Evolutionary conservation across 2,797 vertebrate species (phyloP).

Genomic region (Oceanodroma leucorhoa): DNA sequence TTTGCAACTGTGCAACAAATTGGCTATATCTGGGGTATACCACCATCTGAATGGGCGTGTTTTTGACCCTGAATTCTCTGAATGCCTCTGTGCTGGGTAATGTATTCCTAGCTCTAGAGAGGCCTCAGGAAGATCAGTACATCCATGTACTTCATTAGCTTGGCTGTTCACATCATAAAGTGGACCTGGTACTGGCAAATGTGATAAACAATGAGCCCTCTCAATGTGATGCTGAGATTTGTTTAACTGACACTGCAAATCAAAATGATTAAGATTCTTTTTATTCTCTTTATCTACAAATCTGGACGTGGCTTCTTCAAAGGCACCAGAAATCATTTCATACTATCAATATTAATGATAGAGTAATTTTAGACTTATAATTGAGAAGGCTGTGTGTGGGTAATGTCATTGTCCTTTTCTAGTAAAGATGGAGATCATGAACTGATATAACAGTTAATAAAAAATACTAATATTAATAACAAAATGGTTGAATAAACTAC

Average conservation of each 20-base stretch:
- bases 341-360: not conserved
- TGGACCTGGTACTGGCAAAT: not conserved
- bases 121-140: not conserved
- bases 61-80: not conserved
- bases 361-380: not conserved
- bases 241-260: not conserved
- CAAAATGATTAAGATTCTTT: not conserved
- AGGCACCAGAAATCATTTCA: not conserved
- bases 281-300: not conserved
- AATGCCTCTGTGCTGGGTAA: not conserved
- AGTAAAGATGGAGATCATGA: not conserved
- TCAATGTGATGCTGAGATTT: not conserved
- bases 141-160: not conserved
- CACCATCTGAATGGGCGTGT: fast-evolving
- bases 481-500: not conserved
- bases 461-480: not conserved
- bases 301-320: not conserved
- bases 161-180: not conserved
- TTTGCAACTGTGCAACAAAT: not conserved
- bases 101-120: not conserved
- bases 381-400: not conserved
- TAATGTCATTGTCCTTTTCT: not conserved
- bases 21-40: fast-evolving
- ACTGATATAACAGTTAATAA: not conserved
- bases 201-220: not conserved